phyloP scores from a whole-genome alignment of 2,888 invertebrate genomes.

The Orthosia cruda region DNA sequence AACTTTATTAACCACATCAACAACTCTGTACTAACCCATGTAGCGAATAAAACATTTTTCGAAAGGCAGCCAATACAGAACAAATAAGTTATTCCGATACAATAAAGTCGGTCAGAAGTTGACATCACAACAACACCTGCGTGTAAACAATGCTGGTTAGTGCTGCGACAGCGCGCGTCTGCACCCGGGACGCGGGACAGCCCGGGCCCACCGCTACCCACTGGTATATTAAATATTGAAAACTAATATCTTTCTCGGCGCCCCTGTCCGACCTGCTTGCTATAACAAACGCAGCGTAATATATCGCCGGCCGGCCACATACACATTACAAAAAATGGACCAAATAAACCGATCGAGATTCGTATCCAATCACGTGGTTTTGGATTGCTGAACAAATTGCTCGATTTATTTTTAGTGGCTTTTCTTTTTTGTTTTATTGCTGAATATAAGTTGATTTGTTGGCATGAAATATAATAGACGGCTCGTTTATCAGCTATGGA shows the following conservation, averaged over 20 bases:
- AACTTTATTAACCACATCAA: neutral
- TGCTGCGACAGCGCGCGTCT: conserved; percentile 67
- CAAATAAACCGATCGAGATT: conserved; percentile 32
- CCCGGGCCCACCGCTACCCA: conserved; percentile 31
- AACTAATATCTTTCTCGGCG: conserved; percentile 67
- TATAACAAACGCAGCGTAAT: conserved; percentile 50
- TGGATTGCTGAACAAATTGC: conserved; percentile 50
- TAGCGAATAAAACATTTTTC: neutral
- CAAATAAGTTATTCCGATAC: conserved; percentile 10
- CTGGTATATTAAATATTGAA: conserved; percentile 71
- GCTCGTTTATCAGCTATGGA: neutral
- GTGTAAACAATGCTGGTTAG: conserved; percentile 54
- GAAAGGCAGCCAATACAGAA: neutral
- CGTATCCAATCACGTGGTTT: conserved; percentile 31
- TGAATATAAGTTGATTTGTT: conserved; percentile 38
- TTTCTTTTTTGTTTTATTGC: conserved; percentile 38
- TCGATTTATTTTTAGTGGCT: conserved; percentile 52
- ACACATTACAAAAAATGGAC: conserved; percentile 51
- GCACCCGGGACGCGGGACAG: conserved; percentile 43
- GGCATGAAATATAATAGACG: conserved; percentile 9
- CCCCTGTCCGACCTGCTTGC: conserved; percentile 55
- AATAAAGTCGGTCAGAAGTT: conserved; percentile 31
- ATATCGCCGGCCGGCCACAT: conserved; percentile 48
- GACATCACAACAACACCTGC: conserved; percentile 53
- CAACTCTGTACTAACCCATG: neutral